Base-by-base conservation (phyloP, 2,888 invertebrate genomes). In the Bhutanitis thaidina region DNA sequence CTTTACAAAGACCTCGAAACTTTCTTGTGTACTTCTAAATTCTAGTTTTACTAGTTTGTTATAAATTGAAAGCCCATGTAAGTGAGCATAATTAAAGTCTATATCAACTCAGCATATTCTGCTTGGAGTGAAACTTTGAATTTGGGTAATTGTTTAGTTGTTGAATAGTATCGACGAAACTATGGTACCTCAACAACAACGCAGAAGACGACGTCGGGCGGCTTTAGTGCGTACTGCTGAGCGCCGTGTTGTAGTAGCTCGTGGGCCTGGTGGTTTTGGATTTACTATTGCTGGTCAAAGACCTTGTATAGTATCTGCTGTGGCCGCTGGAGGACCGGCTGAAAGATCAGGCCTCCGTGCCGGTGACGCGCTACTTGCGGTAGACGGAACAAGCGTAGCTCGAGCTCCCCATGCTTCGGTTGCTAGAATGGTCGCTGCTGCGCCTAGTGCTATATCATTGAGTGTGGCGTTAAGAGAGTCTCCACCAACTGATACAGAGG, bases 211-310 rank as follows among this genome's bases (percentile, higher is more conserved):
- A 56, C 80, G 88, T 38, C 72, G 88, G 37, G 82, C 80, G 37
- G 82, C 75, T 40, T 62, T 85, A 52, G 73, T 75, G 13, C 73
- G 85, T 58, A 80, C 79, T 52, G 93, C 95, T 32, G 93, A 96
- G 56, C 92, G 95, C 58, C 94, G 94, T 29, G 95, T 98, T 48
- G 96, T 98, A 68, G 94, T 98, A 36, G 91, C 93, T 7, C 91
- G 98, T 57, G 97, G 98, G 2, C 91, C 93, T 54, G 95, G 95
- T 67, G 98, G 98, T 7, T 98, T 97, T 76, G 98, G 98, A n/a
- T 98, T 98, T 75, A 98, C 98, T 15, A 98, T 98, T 71, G 97
- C 98, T 1, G 98, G 98, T 2, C 98, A 98, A 77, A 95, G 97
- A 71, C 98, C 98, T 0, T 98, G 98, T 76, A 96, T 98, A 57